Evolutionary conservation across 2,797 vertebrate genomes (phyloP).

Genomic region (Acomys russatus): DNA sequence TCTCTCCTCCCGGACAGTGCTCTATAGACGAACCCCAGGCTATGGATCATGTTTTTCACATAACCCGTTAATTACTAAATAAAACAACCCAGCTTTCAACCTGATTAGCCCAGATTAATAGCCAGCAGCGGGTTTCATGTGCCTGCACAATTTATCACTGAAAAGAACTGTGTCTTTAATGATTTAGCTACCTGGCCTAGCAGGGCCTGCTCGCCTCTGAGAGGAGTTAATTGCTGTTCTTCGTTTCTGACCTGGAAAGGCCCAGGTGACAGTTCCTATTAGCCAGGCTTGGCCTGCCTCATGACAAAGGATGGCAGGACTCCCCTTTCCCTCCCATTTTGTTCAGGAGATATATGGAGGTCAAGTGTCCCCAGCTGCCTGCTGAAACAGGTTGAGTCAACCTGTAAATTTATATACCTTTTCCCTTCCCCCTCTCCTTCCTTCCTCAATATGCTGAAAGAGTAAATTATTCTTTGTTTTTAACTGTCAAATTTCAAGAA

Average conservation of each 20-base stretch:
- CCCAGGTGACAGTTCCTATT: constrained; percentile 92
- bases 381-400: constrained; percentile 83
- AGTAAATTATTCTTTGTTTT: neutral
- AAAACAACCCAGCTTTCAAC: constrained; percentile 92
- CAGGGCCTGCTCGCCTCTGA: constrained; percentile 90
- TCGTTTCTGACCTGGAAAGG: constrained; percentile 92
- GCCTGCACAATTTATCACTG: constrained; percentile 96
- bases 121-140: constrained; percentile 92
- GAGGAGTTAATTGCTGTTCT: constrained; percentile 96
- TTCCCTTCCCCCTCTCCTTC: neutral
- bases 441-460: constrained; percentile 4
- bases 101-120: constrained; percentile 94
- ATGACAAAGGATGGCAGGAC: constrained; percentile 89
- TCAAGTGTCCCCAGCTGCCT: constrained; percentile 86
- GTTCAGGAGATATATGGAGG: constrained; percentile 91
- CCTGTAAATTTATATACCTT: constrained; percentile 80
- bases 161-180: constrained; percentile 93
- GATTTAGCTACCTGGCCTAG: constrained; percentile 93
- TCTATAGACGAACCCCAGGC: constrained; percentile 90
- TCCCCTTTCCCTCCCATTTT: constrained; percentile 89
- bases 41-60: constrained; percentile 93
- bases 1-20: constrained; percentile 86
- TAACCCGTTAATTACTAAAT: constrained; percentile 91
- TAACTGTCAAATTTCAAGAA: constrained; percentile 44
- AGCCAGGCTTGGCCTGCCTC: constrained; percentile 90